These are phyloP conservation scores for Zaprionus lachaisei DNA, from an alignment of 1,140 invertebrate species.

Conservation along the genomic window DNA sequence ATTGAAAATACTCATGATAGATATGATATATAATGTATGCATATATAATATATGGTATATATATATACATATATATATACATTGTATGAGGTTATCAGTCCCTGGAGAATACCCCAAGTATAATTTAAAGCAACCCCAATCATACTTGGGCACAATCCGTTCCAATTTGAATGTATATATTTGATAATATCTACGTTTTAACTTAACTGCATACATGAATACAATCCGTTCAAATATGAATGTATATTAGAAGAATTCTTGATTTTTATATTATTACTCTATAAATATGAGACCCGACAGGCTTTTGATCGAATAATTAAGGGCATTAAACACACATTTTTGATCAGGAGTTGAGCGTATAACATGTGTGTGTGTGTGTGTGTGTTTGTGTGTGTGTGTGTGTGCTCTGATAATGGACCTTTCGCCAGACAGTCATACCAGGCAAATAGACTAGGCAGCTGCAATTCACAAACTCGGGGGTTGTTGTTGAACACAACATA, in stretches of 20 bases:
- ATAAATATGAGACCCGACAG: background rate
- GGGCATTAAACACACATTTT: constrained; percentile 28
- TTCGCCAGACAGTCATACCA: constrained; percentile 37
- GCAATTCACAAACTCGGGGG: constrained; percentile 59
- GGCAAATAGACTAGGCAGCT: constrained; percentile 57
- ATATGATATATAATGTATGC: no score
- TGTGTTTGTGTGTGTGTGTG: constrained; percentile 12
- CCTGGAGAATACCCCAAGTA: background rate
- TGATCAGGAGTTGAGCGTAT: background rate
- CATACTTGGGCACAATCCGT: background rate
- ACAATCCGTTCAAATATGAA: background rate
- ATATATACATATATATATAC: no score
- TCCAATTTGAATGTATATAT: background rate
- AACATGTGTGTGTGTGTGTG: background rate
- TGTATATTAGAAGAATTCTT: background rate
- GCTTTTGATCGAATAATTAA: constrained; percentile 51
- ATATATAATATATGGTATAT: no score
- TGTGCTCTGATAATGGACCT: constrained; percentile 58
- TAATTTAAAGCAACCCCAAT: background rate
- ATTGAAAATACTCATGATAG: background rate
- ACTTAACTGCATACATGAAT: background rate
- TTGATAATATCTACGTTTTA: background rate
- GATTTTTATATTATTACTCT: background rate
- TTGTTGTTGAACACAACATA: constrained; percentile 31
- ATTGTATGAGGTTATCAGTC: background rate